phyloP scores from a whole-genome alignment of 2,888 invertebrate genomes.

The Rhingia rostrata region DNA sequence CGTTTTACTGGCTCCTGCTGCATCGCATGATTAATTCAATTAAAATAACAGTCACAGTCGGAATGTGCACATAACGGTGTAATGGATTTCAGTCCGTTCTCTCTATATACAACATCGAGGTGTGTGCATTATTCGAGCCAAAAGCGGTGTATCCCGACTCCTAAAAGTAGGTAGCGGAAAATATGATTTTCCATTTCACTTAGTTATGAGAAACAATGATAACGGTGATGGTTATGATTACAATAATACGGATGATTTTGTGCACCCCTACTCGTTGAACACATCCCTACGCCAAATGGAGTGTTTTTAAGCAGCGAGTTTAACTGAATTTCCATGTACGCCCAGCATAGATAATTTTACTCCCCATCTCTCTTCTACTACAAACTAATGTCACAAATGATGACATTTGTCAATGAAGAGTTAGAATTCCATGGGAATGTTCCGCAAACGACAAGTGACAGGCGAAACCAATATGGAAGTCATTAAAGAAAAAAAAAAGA shows the following conservation, averaged over 20 bases:
- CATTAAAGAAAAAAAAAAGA: slow-evolving; percentile 36
- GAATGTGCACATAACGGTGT: slow-evolving; percentile 56
- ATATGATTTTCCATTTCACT: slow-evolving; percentile 61
- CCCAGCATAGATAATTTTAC: neutral
- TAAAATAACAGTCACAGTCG: slow-evolving; percentile 68
- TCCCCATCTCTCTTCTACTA: neutral
- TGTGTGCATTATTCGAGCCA: slow-evolving; percentile 33
- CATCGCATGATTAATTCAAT: slow-evolving; percentile 74
- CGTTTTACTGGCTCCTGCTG: slow-evolving; percentile 4
- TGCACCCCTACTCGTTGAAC: slow-evolving; percentile 10
- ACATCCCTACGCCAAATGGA: neutral
- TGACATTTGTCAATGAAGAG: slow-evolving; percentile 40
- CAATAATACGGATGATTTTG: slow-evolving; percentile 39
- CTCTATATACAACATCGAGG: no score
- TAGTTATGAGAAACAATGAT: slow-evolving; percentile 42
- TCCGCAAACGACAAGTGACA: slow-evolving; percentile 36
- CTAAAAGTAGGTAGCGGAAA: slow-evolving; percentile 30
- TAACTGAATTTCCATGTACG: neutral
- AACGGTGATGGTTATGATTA: slow-evolving; percentile 52
- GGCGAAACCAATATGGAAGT: slow-evolving; percentile 11
- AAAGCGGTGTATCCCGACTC: neutral
- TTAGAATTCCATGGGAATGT: slow-evolving; percentile 24
- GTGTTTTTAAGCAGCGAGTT: neutral
- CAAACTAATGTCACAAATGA: neutral
- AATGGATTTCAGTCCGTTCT: slow-evolving; percentile 38